Base-by-base conservation (phyloP, 2,113 vertebrate genomes). In the Rhadina sibilatrix region DNA sequence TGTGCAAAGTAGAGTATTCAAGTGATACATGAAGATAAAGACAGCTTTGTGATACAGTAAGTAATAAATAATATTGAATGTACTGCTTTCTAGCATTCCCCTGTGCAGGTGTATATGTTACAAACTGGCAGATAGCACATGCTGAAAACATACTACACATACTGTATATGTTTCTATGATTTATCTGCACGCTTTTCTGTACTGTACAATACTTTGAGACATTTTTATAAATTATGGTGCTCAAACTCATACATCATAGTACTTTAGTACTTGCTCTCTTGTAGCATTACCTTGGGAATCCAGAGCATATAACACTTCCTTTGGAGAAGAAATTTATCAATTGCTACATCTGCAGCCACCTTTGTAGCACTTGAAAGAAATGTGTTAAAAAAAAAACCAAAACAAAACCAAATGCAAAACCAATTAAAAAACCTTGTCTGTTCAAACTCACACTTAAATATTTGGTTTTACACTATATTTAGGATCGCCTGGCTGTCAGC, bases 381-480 rank as follows among this genome's bases (percentile, higher is more conserved):
- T 14, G 44, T 54, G 81, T 57, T 93, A 44, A 64, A 81, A 79
- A 77, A 90, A 15, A 19, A 11, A 8, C 38, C 10, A n/a, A n/a
- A n/a, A n/a, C 38, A 72, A 57, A 72, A 56, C 7, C 18, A 42
- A 65, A 50, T 8, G 4, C 30, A 52, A 53, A 81, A 47, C 25
- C 15, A 90, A 76, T 10, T 7, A 20, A 64, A 76, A 44, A 1
- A 0, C 8, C 23, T 50, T 83, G 42, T 81, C 86, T 79, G 57
- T 66, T 86, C 90, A 94, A 69, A 74, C 69, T 92, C 83, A 77
- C 24, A 69, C 37, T 89, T 86, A 93, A 94, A 94, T 96, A 84
- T 94, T 96, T 96, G 75, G 69, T 50, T 95, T 96, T 96, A 83
- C 18, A 56, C 75, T 92, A 83, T 93, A 92, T 95, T 92, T 97